Evolutionary conservation across 2,797 vertebrate species (phyloP), one percentile per base, ranked within the genome.

Genomic region (Xenentodon cancila): DNA sequence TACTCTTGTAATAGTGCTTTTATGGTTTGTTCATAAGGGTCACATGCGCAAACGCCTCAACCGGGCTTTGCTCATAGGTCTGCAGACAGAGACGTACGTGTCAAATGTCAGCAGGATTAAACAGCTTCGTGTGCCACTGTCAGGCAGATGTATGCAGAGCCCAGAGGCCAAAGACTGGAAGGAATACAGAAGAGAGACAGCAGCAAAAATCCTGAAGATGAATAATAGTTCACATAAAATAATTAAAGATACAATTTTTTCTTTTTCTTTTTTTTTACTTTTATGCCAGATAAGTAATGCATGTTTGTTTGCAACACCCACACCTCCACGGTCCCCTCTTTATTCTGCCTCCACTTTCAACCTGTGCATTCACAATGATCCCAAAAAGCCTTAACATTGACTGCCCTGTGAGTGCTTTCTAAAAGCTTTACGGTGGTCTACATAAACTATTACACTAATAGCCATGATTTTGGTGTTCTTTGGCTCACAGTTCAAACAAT

Each of bases 1-100:
- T 96, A 95, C 93, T 96, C 94, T 94, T 94, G 75, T 88, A 89
- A 91, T 90, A 78, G 94, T 93, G 93, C 91, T 93, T 95, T 89
- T 89, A 90, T 82, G 82, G 83, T 84, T 84, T 65, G 59, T 66
- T 85, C 77, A 43, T 77, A 74, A 56, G 85, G 89, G 88, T 89
- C 88, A 79, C 71, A 79, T 75, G 73, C 71, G 78, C 58, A 53
- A 47, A 62, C 22, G 62, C 75, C 81, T 56, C 76, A 60, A 71
- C 68, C 49, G 77, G 79, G 68, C 84, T 82, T 73, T 73, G 72
- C 50, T 69, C 75, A 70, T 71, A 81, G 77, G 71, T 82, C 67
- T 75, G 61, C 71, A 77, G 80, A 84, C 73, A 84, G 73, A 87
- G 77, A 89, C 25, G 5, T 56, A 88, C 92, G 91, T 91, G 93